These are phyloP conservation scores for Magallana angulata DNA, from an alignment of 1,140 invertebrate genomes.

Conservation along the genomic window DNA sequence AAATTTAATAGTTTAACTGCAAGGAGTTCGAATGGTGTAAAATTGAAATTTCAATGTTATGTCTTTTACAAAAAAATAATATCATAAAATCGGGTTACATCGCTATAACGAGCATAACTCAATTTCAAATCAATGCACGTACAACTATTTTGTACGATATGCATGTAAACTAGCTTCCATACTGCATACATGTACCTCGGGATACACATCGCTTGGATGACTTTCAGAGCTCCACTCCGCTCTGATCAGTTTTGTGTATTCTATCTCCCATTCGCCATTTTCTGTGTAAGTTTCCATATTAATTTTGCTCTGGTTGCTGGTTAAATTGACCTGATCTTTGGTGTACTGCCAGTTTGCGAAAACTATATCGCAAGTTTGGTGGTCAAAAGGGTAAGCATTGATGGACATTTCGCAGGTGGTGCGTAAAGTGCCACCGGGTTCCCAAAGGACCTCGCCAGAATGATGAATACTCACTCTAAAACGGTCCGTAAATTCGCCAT, in stretches of 20 bases:
- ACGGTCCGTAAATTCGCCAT: background rate
- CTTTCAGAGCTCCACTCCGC: background rate
- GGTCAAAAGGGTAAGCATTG: constrained; percentile 61
- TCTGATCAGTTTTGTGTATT: background rate
- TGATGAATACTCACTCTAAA: constrained; percentile 79
- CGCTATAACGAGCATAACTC: no score
- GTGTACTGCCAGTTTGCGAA: constrained; percentile 51
- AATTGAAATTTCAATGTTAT: no score
- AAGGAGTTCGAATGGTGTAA: no score
- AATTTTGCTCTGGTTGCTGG: background rate
- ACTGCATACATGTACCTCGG: constrained; percentile 18
- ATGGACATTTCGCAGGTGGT: constrained; percentile 89
- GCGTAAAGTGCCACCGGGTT: constrained; percentile 97
- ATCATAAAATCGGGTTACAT: no score
- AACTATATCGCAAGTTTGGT: constrained; percentile 58
- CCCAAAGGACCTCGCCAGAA: constrained; percentile 96
- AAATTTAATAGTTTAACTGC: no score
- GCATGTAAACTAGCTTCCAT: no score
- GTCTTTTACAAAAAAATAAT: no score
- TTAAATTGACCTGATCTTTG: constrained; percentile 1
- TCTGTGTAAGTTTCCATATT: constrained; percentile 29
- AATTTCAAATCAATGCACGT: no score
- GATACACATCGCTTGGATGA: background rate
- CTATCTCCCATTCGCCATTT: constrained; percentile 50
- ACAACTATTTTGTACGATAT: no score